phyloP scores from a whole-genome alignment of 1,140 invertebrate genomes.

The Anagrus nilaparvatae region DNA sequence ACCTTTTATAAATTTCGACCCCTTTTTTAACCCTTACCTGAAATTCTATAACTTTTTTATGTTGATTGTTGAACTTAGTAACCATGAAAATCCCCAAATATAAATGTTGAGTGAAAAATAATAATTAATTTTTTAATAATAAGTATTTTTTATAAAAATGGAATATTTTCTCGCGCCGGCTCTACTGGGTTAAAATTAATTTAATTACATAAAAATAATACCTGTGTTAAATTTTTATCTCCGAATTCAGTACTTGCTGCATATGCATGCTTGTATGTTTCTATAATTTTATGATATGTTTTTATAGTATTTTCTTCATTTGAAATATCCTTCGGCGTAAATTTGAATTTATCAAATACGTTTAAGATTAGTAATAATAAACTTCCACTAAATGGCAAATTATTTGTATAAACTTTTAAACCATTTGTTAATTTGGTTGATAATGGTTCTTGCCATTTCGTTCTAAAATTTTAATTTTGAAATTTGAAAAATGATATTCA shows the following conservation, averaged over 20 bases:
- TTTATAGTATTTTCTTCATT: constrained; percentile 45
- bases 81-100: too few species aligned
- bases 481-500: neutral
- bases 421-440: constrained; percentile 46
- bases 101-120: too few species aligned
- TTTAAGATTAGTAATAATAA: constrained; percentile 74
- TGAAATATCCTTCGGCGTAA: constrained; percentile 46
- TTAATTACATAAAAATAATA: too few species aligned
- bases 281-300: constrained; percentile 78
- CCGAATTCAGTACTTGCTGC: constrained; percentile 75
- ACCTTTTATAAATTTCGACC: too few species aligned
- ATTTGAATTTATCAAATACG: constrained; percentile 65
- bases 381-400: constrained; percentile 70
- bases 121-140: too few species aligned
- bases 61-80: too few species aligned
- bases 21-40: too few species aligned
- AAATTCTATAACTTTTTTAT: too few species aligned
- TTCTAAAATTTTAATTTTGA: constrained; percentile 49
- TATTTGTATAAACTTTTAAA: constrained; percentile 57
- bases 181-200: too few species aligned
- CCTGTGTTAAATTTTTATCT: constrained; percentile 59
- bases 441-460: constrained; percentile 56
- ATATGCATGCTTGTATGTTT: constrained; percentile 88
- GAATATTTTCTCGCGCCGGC: too few species aligned
- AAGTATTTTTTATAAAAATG: constrained; percentile 3